These are phyloP conservation scores for Alethe castanea DNA, from an alignment of 2,113 vertebrate species.

Conservation along the genomic window DNA sequence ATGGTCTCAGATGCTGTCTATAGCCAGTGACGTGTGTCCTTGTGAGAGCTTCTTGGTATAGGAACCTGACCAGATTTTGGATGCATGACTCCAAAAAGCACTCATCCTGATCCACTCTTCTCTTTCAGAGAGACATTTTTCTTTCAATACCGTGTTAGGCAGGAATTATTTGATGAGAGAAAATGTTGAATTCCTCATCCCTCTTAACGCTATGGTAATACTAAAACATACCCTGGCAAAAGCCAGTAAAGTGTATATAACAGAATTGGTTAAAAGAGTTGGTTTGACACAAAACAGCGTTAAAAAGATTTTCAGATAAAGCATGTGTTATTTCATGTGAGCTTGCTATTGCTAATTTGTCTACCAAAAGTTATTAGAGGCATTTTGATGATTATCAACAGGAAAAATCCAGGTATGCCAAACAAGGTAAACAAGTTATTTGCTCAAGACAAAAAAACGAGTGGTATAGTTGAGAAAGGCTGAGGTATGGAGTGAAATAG, in stretches of 20 bases:
- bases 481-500: background rate
- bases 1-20: background rate
- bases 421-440: background rate
- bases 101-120: background rate
- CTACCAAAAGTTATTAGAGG: background rate
- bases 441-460: background rate
- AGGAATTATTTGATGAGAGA: background rate
- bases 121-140: background rate
- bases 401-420: background rate
- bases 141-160: background rate
- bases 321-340: background rate
- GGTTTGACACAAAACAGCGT: background rate
- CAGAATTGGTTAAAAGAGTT: background rate
- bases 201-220: background rate
- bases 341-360: background rate
- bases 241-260: background rate
- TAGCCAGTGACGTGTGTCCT: background rate
- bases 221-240: background rate
- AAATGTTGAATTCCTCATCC: background rate
- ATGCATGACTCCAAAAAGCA: background rate
- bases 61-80: background rate
- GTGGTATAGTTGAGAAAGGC: background rate
- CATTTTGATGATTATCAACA: background rate
- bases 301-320: background rate
- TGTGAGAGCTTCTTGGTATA: background rate